Percentiles rank a stretch among this genome's conserved stretches.
Conservation (phyloP, 1,140 invertebrate genomes). For the Zeugodacus cucurbitae region DNA sequence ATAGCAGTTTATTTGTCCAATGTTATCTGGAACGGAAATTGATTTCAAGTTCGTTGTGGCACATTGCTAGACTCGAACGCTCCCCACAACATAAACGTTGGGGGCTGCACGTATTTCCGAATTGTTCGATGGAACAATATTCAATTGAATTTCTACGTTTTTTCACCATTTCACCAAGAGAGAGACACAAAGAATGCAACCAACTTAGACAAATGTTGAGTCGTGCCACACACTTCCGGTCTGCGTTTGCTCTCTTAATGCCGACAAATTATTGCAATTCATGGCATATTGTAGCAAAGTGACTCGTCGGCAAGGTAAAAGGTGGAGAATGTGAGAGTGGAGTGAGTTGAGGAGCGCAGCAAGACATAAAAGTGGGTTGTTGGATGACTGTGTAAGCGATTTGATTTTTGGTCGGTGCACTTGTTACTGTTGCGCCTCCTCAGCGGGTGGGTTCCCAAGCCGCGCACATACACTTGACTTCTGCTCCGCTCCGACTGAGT, state of each 20-base stretch:
- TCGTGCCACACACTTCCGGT: background rate
- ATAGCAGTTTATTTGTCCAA: background rate
- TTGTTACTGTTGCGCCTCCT: background rate
- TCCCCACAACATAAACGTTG: background rate
- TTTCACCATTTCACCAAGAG: background rate
- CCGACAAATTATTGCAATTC: slow-evolving; percentile 14
- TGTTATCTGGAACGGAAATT: background rate
- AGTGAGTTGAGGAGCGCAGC: too few species aligned
- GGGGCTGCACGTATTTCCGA: background rate
- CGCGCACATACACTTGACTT: background rate
- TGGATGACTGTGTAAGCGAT: background rate
- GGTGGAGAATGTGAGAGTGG: background rate
- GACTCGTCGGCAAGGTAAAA: background rate
- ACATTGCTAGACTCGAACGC: background rate
- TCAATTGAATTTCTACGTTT: background rate
- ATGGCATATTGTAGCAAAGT: background rate
- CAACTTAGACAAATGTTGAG: background rate
- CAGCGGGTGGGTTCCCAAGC: background rate
- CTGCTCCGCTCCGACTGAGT: background rate
- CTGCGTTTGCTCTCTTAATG: background rate
- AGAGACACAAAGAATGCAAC: background rate
- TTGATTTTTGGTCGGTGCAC: background rate
- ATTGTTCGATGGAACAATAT: background rate
- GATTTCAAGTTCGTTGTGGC: background rate
- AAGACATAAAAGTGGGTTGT: too few species aligned